Evolutionary conservation across 2,888 invertebrate species (phyloP).

Genomic region (Taenaris catops): DNA sequence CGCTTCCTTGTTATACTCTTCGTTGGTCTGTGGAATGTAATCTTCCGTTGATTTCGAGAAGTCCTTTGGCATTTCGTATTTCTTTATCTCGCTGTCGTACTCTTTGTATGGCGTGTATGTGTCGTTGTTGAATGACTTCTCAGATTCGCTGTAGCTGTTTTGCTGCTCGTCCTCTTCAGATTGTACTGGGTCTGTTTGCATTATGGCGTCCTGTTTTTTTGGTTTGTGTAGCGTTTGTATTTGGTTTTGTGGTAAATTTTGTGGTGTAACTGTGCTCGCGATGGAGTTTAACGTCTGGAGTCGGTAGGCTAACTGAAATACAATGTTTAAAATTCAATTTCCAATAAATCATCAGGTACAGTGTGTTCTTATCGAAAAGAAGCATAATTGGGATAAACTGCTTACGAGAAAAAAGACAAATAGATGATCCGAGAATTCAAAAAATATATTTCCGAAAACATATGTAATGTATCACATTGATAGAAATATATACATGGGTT

Average conservation of each 20-base stretch:
- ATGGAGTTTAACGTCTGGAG: conserved; percentile 45
- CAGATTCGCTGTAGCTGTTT: conserved; percentile 41
- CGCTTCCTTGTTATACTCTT: conserved; percentile 66
- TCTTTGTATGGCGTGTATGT: conserved; percentile 23
- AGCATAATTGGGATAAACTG: no score
- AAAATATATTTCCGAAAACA: no score
- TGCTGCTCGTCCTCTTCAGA: conserved; percentile 50
- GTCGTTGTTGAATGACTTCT: conserved; percentile 30
- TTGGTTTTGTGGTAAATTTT: conserved; percentile 7
- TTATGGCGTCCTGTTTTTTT: conserved; percentile 65
- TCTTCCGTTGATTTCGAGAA: conserved; percentile 54
- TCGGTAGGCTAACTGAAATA: conserved; percentile 49
- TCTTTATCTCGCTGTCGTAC: conserved; percentile 32
- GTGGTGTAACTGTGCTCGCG: conserved; percentile 38
- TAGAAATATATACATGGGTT: no score
- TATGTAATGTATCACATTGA: no score
- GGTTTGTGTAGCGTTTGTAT: conserved; percentile 34
- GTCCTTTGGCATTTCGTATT: conserved; percentile 49
- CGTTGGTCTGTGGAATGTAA: conserved; percentile 61
- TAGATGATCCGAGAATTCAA: no score
- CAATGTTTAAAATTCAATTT: no score
- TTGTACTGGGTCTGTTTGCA: conserved; percentile 66
- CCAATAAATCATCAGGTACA: no score
- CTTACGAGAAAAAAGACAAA: no score
- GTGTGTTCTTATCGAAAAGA: no score